Percentiles rank a stretch among this genome's conserved stretches.
These are phyloP conservation scores for Drosophila setifemur DNA, from an alignment of 1,140 invertebrate genomes.

Conservation along the genomic window DNA sequence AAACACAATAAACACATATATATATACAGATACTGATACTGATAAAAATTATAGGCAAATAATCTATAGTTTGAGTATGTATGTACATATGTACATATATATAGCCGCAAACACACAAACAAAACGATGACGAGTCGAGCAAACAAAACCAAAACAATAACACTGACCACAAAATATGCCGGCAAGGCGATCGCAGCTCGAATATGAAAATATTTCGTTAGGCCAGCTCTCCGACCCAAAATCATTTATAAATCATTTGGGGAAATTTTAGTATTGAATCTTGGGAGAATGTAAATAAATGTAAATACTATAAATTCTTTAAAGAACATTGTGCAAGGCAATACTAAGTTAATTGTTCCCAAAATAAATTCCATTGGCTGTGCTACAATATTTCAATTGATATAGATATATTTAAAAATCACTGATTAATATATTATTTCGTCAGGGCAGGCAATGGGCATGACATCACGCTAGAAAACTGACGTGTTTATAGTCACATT, in stretches of 20 bases:
- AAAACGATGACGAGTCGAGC: constrained; percentile 31
- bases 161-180: constrained; percentile 28
- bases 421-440: constrained; percentile 5
- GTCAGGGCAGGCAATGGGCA: not conserved
- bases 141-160: constrained; percentile 37
- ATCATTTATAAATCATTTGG: constrained; percentile 9
- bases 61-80: not conserved
- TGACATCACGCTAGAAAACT: constrained; percentile 7
- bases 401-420: not conserved
- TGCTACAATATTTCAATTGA: not conserved
- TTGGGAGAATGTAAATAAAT: too few relatives aligned
- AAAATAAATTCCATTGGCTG: not conserved
- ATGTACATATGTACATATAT: not conserved
- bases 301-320: too few relatives aligned
- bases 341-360: not conserved
- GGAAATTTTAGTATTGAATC: not conserved
- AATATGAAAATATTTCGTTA: not conserved
- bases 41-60: constrained; percentile 57
- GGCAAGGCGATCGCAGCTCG: constrained; percentile 20
- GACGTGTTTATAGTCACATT: constrained; percentile 1
- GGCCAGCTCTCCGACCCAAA: not conserved
- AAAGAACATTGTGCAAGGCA: too few relatives aligned
- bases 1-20: too few relatives aligned
- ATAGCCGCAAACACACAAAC: not conserved
- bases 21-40: constrained; percentile 29